Conservation (phyloP, 2,797 vertebrate species). For the Rousettus madagascariensis region DNA sequence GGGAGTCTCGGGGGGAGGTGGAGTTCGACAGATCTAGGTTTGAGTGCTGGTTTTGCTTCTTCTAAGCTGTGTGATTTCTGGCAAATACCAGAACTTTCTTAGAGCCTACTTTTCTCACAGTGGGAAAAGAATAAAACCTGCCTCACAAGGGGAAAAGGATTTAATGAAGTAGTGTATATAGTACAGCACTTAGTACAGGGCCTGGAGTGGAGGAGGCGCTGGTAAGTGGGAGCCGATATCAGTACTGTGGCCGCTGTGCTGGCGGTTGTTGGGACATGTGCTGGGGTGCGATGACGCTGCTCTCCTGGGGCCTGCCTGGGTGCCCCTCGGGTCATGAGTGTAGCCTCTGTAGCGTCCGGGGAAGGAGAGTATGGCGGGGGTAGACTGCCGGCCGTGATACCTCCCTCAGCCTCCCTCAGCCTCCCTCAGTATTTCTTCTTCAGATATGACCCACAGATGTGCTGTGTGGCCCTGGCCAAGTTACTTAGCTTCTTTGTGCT, state of each 20-base stretch:
- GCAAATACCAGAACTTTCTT: not conserved
- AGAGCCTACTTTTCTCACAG: not conserved
- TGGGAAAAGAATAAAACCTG: not conserved
- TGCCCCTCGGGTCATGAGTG: not conserved
- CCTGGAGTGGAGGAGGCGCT: not conserved
- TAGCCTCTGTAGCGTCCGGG: not conserved
- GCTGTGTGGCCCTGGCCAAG: not conserved
- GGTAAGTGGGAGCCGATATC: not conserved
- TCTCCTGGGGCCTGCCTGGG: not conserved
- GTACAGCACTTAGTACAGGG: not conserved
- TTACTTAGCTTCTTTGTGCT: not conserved
- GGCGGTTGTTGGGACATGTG: not conserved
- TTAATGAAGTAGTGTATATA: not conserved
- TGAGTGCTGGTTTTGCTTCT: not conserved
- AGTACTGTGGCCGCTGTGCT: fast-evolving
- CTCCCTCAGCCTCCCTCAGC: not conserved
- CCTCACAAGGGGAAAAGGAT: not conserved
- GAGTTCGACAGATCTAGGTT: not conserved
- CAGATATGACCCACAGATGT: not conserved
- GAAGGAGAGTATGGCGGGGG: not conserved
- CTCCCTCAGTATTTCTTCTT: not conserved
- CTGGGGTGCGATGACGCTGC: not conserved
- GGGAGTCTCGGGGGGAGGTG: not conserved
- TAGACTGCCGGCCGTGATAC: not conserved
- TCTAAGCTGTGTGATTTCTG: not conserved